These are phyloP conservation scores for Cirrhinus mrigala DNA, from an alignment of 2,797 vertebrate genomes.

Conservation along the genomic window DNA sequence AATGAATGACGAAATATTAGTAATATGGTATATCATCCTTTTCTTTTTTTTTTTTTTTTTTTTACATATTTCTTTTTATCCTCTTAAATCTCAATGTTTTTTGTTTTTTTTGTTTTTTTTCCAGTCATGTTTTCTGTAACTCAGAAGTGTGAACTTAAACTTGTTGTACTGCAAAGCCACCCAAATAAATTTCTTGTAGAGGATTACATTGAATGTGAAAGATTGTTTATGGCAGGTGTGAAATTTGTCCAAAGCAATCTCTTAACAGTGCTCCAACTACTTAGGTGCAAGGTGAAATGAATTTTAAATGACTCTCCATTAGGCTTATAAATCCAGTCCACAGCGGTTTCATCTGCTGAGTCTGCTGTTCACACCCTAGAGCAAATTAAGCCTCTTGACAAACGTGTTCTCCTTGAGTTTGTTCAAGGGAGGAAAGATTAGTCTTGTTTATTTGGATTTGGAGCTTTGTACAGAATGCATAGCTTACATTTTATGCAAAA, in stretches of 20 bases:
- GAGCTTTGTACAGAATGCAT: background rate
- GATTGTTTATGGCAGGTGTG: background rate
- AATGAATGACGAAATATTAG: constrained; percentile 60
- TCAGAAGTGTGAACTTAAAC: constrained; percentile 35
- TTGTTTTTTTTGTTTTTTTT: too few species aligned
- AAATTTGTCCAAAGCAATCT: background rate
- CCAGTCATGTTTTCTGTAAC: constrained; percentile 9
- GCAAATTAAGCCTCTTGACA: background rate
- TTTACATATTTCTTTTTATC: too few species aligned
- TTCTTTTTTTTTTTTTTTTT: too few species aligned
- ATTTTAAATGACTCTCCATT: background rate
- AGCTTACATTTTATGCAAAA: background rate
- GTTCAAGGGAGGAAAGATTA: background rate
- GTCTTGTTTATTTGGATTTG: background rate
- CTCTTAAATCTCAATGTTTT: background rate
- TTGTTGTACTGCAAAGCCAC: constrained; percentile 69
- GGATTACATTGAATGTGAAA: constrained; percentile 21
- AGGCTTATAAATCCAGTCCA: background rate
- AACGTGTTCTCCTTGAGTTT: background rate
- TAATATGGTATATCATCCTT: constrained; percentile 28
- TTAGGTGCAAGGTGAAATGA: background rate
- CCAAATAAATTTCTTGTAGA: constrained; percentile 71
- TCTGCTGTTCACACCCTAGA: background rate
- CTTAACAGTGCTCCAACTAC: background rate
- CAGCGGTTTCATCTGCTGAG: background rate